Percentiles rank a stretch among this genome's conserved stretches.
These are phyloP conservation scores for Dysmachus trigonus DNA, from an alignment of 2,888 invertebrate species.

Conservation along the genomic window DNA sequence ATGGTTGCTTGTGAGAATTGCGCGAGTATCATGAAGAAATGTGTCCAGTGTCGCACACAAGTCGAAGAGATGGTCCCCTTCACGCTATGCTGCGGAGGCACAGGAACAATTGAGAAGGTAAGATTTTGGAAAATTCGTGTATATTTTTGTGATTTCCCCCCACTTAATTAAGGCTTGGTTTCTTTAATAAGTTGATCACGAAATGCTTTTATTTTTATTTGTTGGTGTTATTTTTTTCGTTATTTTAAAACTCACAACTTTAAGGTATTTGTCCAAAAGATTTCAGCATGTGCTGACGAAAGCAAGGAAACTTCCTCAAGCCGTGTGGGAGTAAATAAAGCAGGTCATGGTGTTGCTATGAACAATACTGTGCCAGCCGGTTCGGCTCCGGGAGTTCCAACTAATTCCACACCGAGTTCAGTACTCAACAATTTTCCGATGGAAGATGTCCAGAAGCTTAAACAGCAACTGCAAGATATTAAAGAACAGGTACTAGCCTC, in stretches of 20 bases:
- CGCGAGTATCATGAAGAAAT: constrained; percentile 96
- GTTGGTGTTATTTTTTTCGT: neutral
- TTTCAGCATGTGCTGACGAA: constrained; percentile 49
- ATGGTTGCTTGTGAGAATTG: constrained; percentile 80
- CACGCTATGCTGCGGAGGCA: constrained; percentile 69
- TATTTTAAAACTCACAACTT: neutral
- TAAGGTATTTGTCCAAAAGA: neutral
- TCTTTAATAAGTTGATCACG: neutral
- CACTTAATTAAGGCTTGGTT: neutral
- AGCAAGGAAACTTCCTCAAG: constrained; percentile 54
- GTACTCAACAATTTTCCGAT: constrained; percentile 74
- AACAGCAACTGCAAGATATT: constrained; percentile 95
- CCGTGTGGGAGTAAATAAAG: constrained; percentile 58
- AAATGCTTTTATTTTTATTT: neutral
- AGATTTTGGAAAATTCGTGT: neutral
- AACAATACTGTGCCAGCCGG: constrained; percentile 59
- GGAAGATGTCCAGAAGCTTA: constrained; percentile 87
- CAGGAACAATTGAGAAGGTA: constrained; percentile 61
- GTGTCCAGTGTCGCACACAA: constrained; percentile 91
- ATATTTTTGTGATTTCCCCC: neutral
- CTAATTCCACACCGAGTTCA: constrained; percentile 65
- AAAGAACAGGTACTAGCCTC: constrained; percentile 83
- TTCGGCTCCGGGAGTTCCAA: constrained; percentile 54
- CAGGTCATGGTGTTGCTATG: constrained; percentile 62
- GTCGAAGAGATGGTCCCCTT: constrained; percentile 75